phyloP scores from a whole-genome alignment of 2,888 invertebrate genomes.

The Heteromurus nitidus region DNA sequence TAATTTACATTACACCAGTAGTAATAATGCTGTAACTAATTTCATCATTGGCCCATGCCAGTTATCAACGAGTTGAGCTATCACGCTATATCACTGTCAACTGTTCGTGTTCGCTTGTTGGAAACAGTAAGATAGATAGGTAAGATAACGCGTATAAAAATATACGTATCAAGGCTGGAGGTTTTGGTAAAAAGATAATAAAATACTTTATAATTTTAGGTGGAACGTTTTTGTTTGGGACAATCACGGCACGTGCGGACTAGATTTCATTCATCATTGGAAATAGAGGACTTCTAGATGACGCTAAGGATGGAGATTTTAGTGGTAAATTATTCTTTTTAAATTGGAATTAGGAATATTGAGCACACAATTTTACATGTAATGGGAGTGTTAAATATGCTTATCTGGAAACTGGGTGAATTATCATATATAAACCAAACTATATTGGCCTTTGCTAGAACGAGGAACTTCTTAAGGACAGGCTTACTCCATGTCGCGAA shows the following conservation, averaged over 20 bases:
- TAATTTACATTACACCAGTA: no score
- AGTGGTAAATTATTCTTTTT: conserved; percentile 60
- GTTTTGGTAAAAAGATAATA: no score
- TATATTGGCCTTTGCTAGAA: conserved; percentile 61
- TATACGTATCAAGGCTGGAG: no score
- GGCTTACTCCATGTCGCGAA: conserved; percentile 71
- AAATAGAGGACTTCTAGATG: conserved; percentile 40
- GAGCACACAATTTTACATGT: no score
- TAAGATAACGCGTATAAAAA: no score
- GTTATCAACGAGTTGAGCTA: no score
- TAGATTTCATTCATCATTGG: not conserved
- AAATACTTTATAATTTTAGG: not conserved
- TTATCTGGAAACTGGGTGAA: not conserved
- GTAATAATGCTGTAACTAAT: no score
- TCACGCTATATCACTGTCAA: no score
- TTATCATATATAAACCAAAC: not conserved
- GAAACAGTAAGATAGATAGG: no score
- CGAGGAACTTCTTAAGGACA: conserved; percentile 71
- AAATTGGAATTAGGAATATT: not conserved
- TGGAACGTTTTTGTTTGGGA: not conserved
- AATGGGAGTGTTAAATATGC: not conserved
- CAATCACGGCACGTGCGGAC: not conserved
- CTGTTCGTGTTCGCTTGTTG: no score
- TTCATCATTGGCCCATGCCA: no score
- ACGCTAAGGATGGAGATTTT: conserved; percentile 70